A percentile compares a stretch with the other conserved stretches of the same genome.
Evolutionary conservation across 1,140 invertebrate species (phyloP).

Genomic region (Schlechtendalia chinensis): DNA sequence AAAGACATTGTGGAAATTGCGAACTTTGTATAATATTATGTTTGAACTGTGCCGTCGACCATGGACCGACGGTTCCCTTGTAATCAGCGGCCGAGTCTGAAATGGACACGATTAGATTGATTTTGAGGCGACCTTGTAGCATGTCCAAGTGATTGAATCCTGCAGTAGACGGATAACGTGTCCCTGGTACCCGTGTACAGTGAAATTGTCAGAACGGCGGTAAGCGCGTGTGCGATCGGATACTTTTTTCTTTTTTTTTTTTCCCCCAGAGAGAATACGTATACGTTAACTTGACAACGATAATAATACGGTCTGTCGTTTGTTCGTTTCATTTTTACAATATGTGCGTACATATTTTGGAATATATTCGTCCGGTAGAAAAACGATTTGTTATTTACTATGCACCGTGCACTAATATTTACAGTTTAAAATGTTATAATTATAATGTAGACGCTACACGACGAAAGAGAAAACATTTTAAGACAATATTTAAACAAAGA

Average conservation of each 20-base stretch:
- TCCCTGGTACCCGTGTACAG: background rate
- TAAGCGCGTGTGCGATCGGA: background rate
- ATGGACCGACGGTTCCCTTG: background rate
- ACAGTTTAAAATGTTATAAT: too few species aligned
- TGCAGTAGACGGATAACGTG: background rate
- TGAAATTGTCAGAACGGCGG: background rate
- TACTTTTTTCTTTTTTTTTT: background rate
- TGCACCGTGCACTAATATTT: too few species aligned
- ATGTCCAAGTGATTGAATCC: conserved; percentile 15
- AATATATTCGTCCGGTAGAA: too few species aligned
- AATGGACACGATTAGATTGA: conserved; percentile 26
- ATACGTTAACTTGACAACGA: too few species aligned
- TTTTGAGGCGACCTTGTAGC: conserved; percentile 11
- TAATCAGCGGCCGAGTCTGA: background rate
- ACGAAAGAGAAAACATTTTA: too few species aligned
- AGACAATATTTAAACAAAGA: too few species aligned
- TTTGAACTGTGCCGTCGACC: background rate
- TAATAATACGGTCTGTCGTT: too few species aligned
- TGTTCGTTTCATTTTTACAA: too few species aligned
- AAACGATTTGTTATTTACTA: too few species aligned
- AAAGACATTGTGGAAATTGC: background rate
- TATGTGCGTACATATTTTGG: too few species aligned
- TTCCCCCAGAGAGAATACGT: too few species aligned
- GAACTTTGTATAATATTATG: background rate
- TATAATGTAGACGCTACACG: too few species aligned